Percentiles rank a stretch among this genome's conserved stretches.
Conservation (phyloP, 2,888 invertebrate species). For the Luperina testacea region DNA sequence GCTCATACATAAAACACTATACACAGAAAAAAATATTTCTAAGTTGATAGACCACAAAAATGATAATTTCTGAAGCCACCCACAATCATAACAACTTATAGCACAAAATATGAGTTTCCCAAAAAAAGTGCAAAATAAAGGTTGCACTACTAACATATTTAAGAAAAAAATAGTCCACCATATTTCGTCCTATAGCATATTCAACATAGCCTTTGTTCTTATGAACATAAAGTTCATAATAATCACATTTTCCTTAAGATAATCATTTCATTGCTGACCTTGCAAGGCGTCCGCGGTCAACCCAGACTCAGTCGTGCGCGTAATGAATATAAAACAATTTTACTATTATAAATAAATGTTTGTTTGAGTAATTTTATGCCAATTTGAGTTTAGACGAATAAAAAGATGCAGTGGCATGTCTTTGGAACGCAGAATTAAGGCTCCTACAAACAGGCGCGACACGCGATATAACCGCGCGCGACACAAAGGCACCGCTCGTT, state of each 20-base stretch:
- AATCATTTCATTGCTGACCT: slow-evolving; percentile 63
- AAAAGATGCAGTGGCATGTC: slow-evolving; percentile 20
- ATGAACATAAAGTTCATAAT: slow-evolving; percentile 27
- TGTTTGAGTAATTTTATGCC: slow-evolving; percentile 69
- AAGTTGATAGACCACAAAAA: not conserved
- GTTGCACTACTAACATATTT: slow-evolving; percentile 26
- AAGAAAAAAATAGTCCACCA: slow-evolving; percentile 2
- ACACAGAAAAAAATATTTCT: not conserved
- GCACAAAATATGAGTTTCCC: not conserved
- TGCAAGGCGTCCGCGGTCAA: slow-evolving; percentile 64
- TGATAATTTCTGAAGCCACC: not conserved
- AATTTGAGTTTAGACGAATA: slow-evolving; percentile 61
- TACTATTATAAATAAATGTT: slow-evolving; percentile 71
- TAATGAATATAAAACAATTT: slow-evolving; percentile 74
- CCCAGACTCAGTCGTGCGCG: slow-evolving; percentile 75
- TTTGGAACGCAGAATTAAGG: not conserved
- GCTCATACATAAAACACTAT: not conserved
- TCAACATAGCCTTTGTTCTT: not conserved
- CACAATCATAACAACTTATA: slow-evolving; percentile 2
- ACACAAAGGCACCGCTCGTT: no score
- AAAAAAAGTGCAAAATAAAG: slow-evolving; percentile 49
- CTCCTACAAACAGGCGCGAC: no score
- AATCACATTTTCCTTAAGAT: slow-evolving; percentile 20
- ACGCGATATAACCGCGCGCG: no score
- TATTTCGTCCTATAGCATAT: slow-evolving; percentile 14